Evolutionary conservation across 2,888 invertebrate genomes (phyloP).

Genomic region (Stenolophus ochropezus): DNA sequence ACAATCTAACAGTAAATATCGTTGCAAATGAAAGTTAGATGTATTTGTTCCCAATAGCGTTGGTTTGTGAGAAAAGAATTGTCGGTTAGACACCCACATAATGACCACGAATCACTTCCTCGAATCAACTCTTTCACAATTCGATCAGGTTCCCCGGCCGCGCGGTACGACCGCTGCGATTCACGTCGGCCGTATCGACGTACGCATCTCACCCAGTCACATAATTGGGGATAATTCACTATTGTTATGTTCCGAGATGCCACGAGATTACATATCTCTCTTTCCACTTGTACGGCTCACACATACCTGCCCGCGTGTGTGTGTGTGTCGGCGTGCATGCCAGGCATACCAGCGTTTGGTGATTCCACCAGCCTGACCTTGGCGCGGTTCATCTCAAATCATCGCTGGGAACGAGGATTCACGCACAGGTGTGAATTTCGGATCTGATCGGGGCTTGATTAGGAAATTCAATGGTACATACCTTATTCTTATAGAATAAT

Average conservation of each 20-base stretch:
- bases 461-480: background rate
- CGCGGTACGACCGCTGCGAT: background rate
- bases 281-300: constrained; percentile 37
- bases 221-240: constrained; percentile 70
- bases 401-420: background rate
- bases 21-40: too few species aligned
- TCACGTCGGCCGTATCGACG: constrained; percentile 35
- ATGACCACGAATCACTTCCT: too few species aligned
- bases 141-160: constrained; percentile 16
- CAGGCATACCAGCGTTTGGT: constrained; percentile 19
- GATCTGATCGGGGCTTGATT: background rate
- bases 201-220: constrained; percentile 54
- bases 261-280: constrained; percentile 52
- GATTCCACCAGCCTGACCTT: constrained; percentile 35
- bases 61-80: too few species aligned
- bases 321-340: background rate
- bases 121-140: constrained; percentile 29
- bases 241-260: constrained; percentile 64
- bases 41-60: too few species aligned
- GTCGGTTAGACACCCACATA: too few species aligned
- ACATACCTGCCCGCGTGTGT: constrained; percentile 42
- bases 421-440: constrained; percentile 25
- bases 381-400: background rate
- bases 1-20: too few species aligned
- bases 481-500: background rate